These are phyloP conservation scores for Acanthococcus lagerstroemiae DNA, from an alignment of 2,888 invertebrate species.

Conservation along the genomic window DNA sequence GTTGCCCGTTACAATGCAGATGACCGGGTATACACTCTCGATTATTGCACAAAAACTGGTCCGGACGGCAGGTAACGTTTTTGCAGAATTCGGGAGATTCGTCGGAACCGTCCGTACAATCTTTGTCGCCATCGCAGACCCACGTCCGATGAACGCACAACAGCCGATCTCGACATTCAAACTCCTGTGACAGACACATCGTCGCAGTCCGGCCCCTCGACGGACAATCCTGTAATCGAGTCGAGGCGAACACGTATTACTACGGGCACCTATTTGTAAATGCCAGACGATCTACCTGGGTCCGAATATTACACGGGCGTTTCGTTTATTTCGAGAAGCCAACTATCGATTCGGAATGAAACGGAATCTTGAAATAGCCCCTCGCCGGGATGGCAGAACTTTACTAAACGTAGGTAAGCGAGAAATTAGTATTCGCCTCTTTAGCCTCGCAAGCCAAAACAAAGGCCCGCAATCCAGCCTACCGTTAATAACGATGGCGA, in stretches of 20 bases:
- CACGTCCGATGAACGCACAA: slow-evolving; percentile 71
- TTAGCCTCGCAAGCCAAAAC: too few species aligned
- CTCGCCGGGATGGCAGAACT: too few species aligned
- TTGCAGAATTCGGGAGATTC: slow-evolving; percentile 52
- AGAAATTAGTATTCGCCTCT: too few species aligned
- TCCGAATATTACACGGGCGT: too few species aligned
- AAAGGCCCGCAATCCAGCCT: too few species aligned
- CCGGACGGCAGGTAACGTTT: slow-evolving; percentile 66
- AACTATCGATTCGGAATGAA: too few species aligned
- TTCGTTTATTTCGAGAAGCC: too few species aligned
- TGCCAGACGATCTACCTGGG: too few species aligned
- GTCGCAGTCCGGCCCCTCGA: slow-evolving; percentile 34
- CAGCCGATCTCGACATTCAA: slow-evolving; percentile 66
- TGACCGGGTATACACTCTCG: slow-evolving; percentile 72
- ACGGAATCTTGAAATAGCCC: too few species aligned
- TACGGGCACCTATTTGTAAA: background rate
- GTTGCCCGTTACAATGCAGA: slow-evolving; percentile 67
- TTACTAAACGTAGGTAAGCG: too few species aligned
- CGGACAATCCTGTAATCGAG: slow-evolving; percentile 48
- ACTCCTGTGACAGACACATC: slow-evolving; percentile 48
- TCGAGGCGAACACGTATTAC: background rate
- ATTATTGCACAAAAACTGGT: slow-evolving; percentile 72
- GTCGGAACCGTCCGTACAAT: slow-evolving; percentile 69
- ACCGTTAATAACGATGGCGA: too few species aligned
- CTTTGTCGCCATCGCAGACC: slow-evolving; percentile 74